Evolutionary conservation across 2,113 vertebrate genomes (phyloP), one percentile per base, ranked within the genome.

Genomic region (Malurus cyaneus): DNA sequence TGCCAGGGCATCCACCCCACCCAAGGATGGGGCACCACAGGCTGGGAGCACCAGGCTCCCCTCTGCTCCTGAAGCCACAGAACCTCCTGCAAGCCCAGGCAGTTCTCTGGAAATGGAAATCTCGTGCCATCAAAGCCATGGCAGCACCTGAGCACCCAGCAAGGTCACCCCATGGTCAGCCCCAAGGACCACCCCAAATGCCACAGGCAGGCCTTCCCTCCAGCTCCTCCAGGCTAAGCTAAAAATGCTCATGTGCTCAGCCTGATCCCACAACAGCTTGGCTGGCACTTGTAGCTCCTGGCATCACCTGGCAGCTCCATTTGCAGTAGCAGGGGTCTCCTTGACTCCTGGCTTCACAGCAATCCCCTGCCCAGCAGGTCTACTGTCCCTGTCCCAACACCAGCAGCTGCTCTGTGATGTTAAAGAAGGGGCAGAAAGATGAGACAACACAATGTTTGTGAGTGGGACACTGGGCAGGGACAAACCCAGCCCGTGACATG

Each of bases 61-160:
- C 53, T 47, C 53, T 61, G 49, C 57, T 64, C 62, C 34, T 36
- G 2, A 2, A 11, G 18, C 17, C 5, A 28, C 50, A 84, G 31
- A 46, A 31, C 18, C 12, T 31, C 52, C 74, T 28, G 42, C 29
- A 34, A n/a, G 11, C n/a, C 64, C 25, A 16, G 26, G 34, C 46
- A 79, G 34, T 19, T 46, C 62, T 29, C 50, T 60, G 12, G 14
- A 49, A 8, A 41, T 23, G 53, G 25, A 25, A 70, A 89, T 8
- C 57, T 34, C 61, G 13, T 0, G 0, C 34, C 7, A 32, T 46
- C 34, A 16, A 72, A 89, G 19, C 42, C 56, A 54, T 0, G 1
- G 28, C 47, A 46, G 18, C 12, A 39, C 13, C 60, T 14, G 4
- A 54, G 32, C n/a, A 66, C 19, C 26, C 53, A 31, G 57, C 59